Percentiles rank a stretch among this genome's conserved stretches.
These are phyloP conservation scores for Drosophila buzzatii DNA, from an alignment of 2,888 invertebrate genomes.

Conservation along the genomic window DNA sequence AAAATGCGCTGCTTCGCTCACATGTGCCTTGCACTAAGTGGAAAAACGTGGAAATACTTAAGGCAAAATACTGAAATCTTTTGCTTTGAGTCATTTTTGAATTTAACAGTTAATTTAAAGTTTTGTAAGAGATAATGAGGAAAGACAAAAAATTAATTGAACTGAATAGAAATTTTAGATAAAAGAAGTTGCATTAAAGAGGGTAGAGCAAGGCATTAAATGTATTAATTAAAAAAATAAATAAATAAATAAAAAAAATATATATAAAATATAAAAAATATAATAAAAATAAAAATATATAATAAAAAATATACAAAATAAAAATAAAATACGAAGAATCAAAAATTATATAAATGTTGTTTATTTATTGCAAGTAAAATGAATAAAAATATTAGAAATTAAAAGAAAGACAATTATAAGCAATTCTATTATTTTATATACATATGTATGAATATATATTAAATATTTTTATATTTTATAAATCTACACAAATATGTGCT, in stretches of 20 bases:
- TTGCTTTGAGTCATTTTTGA: background rate
- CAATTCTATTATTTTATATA: too few species aligned
- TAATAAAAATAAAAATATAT: too few species aligned
- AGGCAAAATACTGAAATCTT: background rate
- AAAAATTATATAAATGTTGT: too few species aligned
- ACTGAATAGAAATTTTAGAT: background rate
- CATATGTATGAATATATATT: too few species aligned
- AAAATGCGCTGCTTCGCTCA: constrained; percentile 35
- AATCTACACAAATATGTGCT: too few species aligned
- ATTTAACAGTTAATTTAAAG: background rate
- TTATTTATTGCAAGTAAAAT: too few species aligned
- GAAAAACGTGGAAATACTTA: constrained; percentile 16
- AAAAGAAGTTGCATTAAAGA: background rate
- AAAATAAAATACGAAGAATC: too few species aligned
- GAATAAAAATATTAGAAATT: too few species aligned
- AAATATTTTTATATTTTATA: too few species aligned
- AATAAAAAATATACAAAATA: too few species aligned
- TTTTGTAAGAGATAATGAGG: background rate
- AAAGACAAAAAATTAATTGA: background rate
- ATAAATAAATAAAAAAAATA: background rate
- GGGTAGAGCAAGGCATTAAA: background rate
- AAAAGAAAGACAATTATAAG: too few species aligned
- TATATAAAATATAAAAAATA: background rate
- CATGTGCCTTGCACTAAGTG: constrained; percentile 15
- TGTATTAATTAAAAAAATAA: background rate